Percentiles rank a stretch among this genome's conserved stretches.
Evolutionary conservation across 1,140 invertebrate species (phyloP).

Genomic region (Brachionus koreanus): DNA sequence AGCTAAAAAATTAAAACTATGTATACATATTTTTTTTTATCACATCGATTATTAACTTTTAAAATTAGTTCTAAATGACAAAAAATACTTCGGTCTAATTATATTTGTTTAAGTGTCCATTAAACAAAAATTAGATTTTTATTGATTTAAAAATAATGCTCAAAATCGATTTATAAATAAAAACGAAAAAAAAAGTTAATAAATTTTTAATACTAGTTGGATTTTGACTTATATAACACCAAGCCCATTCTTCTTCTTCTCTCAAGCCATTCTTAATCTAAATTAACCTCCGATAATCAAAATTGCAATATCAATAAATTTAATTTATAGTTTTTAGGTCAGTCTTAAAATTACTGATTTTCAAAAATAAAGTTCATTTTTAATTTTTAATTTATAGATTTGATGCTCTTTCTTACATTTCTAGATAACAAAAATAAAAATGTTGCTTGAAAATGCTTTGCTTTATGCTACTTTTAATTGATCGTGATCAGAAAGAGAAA

Average conservation of each 20-base stretch:
- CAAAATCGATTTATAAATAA: neutral
- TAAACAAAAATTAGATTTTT: neutral
- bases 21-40: neutral
- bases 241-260: neutral
- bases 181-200: neutral
- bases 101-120: neutral
- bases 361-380: neutral
- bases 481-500: neutral
- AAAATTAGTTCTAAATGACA: neutral
- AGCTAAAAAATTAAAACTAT: neutral
- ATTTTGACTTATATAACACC: neutral
- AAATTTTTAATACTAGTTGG: neutral
- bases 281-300: neutral
- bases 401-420: neutral
- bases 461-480: neutral
- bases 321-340: neutral
- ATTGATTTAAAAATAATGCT: neutral
- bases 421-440: neutral
- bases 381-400: neutral
- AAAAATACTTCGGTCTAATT: constrained; percentile 2
- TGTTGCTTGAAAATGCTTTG: neutral
- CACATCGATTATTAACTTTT: neutral
- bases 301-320: neutral
- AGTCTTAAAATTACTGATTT: constrained; percentile 1
- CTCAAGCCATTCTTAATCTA: neutral